Evolutionary conservation across 2,113 vertebrate species (phyloP), one percentile per base, ranked within the genome.

Genomic region (Bagarius yarrelli): DNA sequence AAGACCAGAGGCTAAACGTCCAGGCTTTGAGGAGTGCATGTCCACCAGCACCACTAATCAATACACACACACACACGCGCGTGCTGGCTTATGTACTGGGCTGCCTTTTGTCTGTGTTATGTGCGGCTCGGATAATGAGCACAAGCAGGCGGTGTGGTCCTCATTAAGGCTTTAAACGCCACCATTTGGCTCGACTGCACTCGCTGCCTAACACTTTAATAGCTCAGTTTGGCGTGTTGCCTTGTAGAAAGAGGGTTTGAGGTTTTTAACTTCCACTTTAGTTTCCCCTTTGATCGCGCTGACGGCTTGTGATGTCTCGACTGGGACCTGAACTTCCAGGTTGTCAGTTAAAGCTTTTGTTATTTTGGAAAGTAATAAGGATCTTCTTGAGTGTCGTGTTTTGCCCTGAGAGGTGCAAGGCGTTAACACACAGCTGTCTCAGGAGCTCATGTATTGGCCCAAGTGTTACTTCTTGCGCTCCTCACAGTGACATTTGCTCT

Each of bases 11-110:
- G 52, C 73, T 63, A 76, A 60, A 80, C 78, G 50, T 77, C 80
- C 83, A 71, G 77, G 44, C 81, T 79, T 11, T 63, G 75, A 83
- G 71, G 85, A 83, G 67, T 75, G 63, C 85, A 67, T 61, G 18
- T 88, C 80, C 76, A 34, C 71, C 76, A 18, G 82, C 81, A 81
- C 79, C 69, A 59, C 75, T 80, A 83, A 81, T 76, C 81, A 86
- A 84, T 85, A 83, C 27, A 32, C 27, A 3, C 50, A 40, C 67
- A 47, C 72, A 30, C 44, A 40, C 36, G 6, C 59, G 25, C 44
- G 25, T 75, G 79, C 80, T 78, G 64, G 79, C 56, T 30, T 53
- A 25, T 8, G 40, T 67, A 25, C 69, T 44, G 59, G 57, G 52
- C 0, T 36, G 78, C 57, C 79, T 83, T 83, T 81, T 77, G 81